These are phyloP conservation scores for Linurgus olivaceus DNA, from an alignment of 2,797 vertebrate genomes.

Conservation along the genomic window DNA sequence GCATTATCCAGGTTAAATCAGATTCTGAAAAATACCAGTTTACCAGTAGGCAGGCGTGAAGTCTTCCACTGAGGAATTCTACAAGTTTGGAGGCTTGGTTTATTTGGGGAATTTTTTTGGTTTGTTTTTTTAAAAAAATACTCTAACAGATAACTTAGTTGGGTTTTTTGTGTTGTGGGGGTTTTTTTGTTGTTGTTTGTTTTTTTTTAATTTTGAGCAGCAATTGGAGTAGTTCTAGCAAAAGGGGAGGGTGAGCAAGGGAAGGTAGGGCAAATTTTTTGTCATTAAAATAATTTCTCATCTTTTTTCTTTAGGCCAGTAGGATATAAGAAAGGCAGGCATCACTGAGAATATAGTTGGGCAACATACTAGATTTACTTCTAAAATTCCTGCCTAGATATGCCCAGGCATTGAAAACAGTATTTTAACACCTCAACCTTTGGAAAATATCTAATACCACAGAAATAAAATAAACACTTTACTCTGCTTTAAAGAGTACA, in stretches of 20 bases:
- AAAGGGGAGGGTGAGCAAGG: background rate
- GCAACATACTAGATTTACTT: background rate
- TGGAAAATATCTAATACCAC: background rate
- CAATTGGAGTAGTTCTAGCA: background rate
- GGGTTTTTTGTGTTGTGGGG: too few species aligned
- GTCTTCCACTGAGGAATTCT: slow-evolving; percentile 20
- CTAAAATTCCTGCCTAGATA: background rate
- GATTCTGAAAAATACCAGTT: background rate
- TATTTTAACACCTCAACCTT: background rate
- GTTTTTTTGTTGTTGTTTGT: background rate
- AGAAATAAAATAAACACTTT: background rate
- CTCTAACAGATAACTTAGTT: background rate
- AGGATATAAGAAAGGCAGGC: background rate
- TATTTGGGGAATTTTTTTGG: background rate
- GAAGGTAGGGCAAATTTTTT: background rate
- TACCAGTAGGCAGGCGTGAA: slow-evolving; percentile 35
- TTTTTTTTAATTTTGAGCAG: background rate
- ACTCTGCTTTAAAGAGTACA: background rate
- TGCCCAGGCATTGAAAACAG: background rate
- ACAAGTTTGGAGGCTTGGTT: background rate
- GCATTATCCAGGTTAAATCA: slow-evolving; percentile 67
- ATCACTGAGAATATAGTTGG: background rate
- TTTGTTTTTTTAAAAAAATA: background rate
- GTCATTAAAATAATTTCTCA: background rate
- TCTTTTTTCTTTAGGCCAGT: background rate